Conservation (phyloP, 2,113 vertebrate species). For the Lates calcarifer region DNA sequence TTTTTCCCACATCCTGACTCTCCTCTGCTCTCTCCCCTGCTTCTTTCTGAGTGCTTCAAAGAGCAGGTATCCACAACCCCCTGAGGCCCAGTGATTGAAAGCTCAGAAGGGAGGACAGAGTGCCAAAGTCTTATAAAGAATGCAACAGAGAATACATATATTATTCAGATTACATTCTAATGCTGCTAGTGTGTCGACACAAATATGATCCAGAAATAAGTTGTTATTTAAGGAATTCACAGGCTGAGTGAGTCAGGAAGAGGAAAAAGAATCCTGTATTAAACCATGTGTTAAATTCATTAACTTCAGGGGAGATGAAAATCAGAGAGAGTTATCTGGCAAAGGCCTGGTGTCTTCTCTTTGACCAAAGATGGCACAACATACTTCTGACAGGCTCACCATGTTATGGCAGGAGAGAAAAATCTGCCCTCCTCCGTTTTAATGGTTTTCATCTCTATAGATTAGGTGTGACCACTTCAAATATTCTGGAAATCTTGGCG, state of each 20-base stretch:
- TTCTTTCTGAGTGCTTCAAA: conserved; percentile 80
- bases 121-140: conserved; percentile 85
- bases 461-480: conserved; percentile 82
- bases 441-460: conserved; percentile 76
- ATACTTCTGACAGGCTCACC: conserved; percentile 68
- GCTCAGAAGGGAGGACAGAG: conserved; percentile 79
- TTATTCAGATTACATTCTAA: conserved; percentile 83
- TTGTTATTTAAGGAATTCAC: conserved; percentile 73
- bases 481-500: conserved; percentile 65
- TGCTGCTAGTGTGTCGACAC: conserved; percentile 64
- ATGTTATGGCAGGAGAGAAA: conserved; percentile 48
- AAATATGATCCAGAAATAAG: conserved; percentile 59
- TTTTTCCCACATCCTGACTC: conserved; percentile 77
- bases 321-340: conserved; percentile 55
- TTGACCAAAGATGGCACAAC: conserved; percentile 69
- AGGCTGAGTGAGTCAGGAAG: conserved; percentile 30
- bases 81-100: conserved; percentile 80
- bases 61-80: conserved; percentile 82
- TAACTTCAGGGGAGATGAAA: conserved; percentile 60
- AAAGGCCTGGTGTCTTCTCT: conserved; percentile 24
- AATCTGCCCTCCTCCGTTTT: conserved; percentile 62
- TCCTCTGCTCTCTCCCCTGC: conserved; percentile 55
- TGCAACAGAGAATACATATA: conserved; percentile 82
- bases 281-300: conserved; percentile 63
- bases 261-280: conserved; percentile 27